phyloP scores from a whole-genome alignment of 2,113 vertebrate genomes.

The Ailurus styani region DNA sequence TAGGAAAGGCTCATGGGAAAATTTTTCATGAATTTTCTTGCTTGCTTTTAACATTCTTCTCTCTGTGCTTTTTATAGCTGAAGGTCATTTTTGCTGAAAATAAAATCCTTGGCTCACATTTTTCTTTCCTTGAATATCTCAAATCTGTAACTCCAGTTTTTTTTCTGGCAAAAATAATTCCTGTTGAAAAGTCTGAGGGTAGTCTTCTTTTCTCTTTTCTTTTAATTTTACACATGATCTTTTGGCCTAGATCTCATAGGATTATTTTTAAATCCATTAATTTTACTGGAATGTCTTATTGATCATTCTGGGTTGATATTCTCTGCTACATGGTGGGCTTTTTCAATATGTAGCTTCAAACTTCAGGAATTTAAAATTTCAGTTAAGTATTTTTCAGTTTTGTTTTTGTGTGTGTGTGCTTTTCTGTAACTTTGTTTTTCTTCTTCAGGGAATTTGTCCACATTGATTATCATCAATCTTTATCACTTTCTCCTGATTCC shows the following conservation, averaged over 20 bases:
- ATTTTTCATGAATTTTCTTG: background rate
- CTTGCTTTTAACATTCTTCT: background rate
- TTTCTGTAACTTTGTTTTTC: background rate
- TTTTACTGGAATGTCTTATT: background rate
- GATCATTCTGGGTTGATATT: background rate
- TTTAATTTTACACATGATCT: background rate
- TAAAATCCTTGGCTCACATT: background rate
- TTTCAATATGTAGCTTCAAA: constrained; percentile 5
- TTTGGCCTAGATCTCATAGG: background rate
- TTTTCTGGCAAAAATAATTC: background rate
- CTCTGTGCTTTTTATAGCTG: background rate
- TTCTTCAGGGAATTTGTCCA: background rate
- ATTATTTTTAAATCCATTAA: background rate
- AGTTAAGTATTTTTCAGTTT: background rate
- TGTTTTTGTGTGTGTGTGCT: background rate
- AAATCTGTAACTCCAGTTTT: background rate
- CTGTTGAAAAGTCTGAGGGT: background rate
- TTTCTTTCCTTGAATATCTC: background rate
- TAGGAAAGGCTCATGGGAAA: background rate
- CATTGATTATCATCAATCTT: background rate
- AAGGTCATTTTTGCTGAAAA: constrained; percentile 1
- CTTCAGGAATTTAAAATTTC: background rate
- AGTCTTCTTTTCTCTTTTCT: background rate
- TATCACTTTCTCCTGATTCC: background rate
- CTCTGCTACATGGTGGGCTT: background rate